Base-by-base conservation (phyloP, 2,797 vertebrate genomes). In the Squalus acanthias region DNA sequence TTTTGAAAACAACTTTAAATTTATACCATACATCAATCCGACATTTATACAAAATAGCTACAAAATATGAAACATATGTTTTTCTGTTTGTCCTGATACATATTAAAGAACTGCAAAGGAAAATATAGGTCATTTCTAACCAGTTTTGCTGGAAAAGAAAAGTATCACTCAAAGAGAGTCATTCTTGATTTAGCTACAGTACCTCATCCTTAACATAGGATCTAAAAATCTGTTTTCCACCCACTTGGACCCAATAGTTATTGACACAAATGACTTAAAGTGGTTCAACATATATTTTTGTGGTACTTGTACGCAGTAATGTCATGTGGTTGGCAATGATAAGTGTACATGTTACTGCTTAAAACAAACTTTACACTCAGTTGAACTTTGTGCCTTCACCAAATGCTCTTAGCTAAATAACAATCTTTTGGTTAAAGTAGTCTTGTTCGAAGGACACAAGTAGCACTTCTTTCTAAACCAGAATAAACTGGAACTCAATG, bases 321-420 rank as follows among this genome's bases (percentile, higher is more conserved):
- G 50, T 76, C 53, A 60, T 74, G 57, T 95, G 94, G 94, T 33
- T 57, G 67, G 46, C 50, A 74, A 50, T 26, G 57, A 57, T 74
- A 17, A 95, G 94, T 95, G 26, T 95, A 95, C 50, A 74, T 74
- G 94, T 95, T 95, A 57, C 29, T 95, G 94, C 67, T 95, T 50
- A 57, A 95, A 95, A 60, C 50, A 74, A 74, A 95, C 94, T 76
- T 95, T 76, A 74, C 70, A 60, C 70, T 95, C 46, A 53, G 50
- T n/a, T 95, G 46, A 74, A 74, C 94, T 57, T 50, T 24, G 13
- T 95, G 70, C 70, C 70, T 33, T 60, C 53, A 95, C 50, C 69
- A 76, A 76, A 74, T 95, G 46, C 67, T 95, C 46, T 72, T 95
- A 46, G 67, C 69, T 72, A 95, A 95, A 72, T 95, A 46, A 26